phyloP scores from a whole-genome alignment of 2,888 invertebrate species.

The Thymelicus acteon region DNA sequence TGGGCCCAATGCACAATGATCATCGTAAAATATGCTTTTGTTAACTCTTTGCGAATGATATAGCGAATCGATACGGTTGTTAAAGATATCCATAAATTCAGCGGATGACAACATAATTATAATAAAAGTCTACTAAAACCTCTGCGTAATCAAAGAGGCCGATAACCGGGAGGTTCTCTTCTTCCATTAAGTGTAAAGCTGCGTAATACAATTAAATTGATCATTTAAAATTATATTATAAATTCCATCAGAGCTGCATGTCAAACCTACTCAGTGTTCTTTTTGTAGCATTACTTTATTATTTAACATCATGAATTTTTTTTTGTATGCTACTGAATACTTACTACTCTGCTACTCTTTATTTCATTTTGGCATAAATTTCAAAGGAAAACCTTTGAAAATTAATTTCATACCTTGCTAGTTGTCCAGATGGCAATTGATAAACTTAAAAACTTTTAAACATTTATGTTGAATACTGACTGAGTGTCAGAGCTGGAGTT shows the following conservation, averaged over 20 bases:
- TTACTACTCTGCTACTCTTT: no score
- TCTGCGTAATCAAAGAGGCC: slow-evolving; percentile 57
- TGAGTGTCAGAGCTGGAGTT: no score
- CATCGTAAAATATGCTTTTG: slow-evolving; percentile 34
- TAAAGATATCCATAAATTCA: slow-evolving; percentile 69
- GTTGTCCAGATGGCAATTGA: no score
- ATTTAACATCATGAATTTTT: no score
- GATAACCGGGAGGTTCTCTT: slow-evolving; percentile 50
- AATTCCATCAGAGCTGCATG: slow-evolving; percentile 48
- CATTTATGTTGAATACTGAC: no score
- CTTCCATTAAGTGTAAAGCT: slow-evolving; percentile 63
- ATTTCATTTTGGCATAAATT: no score
- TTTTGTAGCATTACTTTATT: not conserved
- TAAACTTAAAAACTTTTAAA: no score
- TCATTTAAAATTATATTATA: slow-evolving; percentile 46
- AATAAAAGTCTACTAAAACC: slow-evolving; percentile 59
- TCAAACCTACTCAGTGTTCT: slow-evolving; percentile 23
- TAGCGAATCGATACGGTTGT: slow-evolving; percentile 63
- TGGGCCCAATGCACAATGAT: slow-evolving; percentile 17
- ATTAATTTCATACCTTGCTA: no score
- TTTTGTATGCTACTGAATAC: no score
- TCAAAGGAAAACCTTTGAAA: no score
- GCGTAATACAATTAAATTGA: slow-evolving; percentile 64
- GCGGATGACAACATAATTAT: slow-evolving; percentile 70
- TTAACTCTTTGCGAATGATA: slow-evolving; percentile 54